These are phyloP conservation scores for Loris lydekkerianus DNA, from an alignment of 2,797 vertebrate genomes.

Conservation along the genomic window DNA sequence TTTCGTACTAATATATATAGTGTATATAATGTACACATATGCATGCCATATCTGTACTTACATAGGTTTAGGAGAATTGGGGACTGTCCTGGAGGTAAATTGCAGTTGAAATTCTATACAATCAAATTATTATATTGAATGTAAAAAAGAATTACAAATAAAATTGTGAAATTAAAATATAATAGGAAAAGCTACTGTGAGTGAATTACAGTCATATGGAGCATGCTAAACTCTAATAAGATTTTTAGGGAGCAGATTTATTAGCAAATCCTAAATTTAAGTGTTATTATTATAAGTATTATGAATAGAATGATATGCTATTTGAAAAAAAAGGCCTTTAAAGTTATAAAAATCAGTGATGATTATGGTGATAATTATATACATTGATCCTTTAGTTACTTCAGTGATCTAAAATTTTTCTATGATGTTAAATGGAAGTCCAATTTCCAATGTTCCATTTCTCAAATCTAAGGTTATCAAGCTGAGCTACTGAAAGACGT, in stretches of 20 bases:
- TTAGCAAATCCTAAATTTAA: constrained; percentile 26
- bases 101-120: constrained; percentile 4
- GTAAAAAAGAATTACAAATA: constrained; percentile 59
- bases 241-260: neutral
- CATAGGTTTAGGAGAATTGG: neutral
- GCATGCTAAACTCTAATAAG: neutral
- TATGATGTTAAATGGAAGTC: constrained; percentile 5
- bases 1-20: neutral
- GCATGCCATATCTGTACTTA: neutral
- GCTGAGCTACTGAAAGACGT: constrained; percentile 86
- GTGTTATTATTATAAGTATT: neutral
- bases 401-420: constrained; percentile 1
- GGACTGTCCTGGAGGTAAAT: neutral
- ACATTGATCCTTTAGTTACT: neutral
- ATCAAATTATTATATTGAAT: constrained; percentile 64
- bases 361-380: neutral
- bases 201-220: neutral
- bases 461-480: constrained; percentile 88
- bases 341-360: neutral
- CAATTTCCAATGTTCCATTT: neutral
- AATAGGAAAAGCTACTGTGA: neutral
- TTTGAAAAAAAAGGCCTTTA: neutral
- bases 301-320: neutral
- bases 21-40: neutral
- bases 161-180: constrained; percentile 15